Evolutionary conservation across 2,888 invertebrate species (phyloP).

Genomic region (Cynaeus angustus): DNA sequence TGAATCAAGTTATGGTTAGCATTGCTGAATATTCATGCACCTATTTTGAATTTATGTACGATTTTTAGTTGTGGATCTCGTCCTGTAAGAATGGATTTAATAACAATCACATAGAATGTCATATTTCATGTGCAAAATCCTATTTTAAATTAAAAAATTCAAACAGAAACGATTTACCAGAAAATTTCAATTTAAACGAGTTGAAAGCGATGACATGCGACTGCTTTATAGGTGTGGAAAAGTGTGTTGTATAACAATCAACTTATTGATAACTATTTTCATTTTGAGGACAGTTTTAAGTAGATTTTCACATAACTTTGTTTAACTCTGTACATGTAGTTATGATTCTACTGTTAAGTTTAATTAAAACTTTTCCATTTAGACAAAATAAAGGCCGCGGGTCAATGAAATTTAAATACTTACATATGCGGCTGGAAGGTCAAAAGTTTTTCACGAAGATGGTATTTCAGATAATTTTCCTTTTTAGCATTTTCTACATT

Average conservation of each 20-base stretch:
- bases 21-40: background rate
- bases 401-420: constrained; percentile 22
- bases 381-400: background rate
- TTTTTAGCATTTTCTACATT: constrained; percentile 8
- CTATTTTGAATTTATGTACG: constrained; percentile 2
- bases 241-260: too few relatives aligned
- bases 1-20: background rate
- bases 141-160: background rate
- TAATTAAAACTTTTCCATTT: too few relatives aligned
- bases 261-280: too few relatives aligned
- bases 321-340: too few relatives aligned
- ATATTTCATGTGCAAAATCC: background rate
- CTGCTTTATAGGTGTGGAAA: too few relatives aligned
- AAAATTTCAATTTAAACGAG: too few relatives aligned
- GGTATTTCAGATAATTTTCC: constrained; percentile 23
- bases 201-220: too few relatives aligned
- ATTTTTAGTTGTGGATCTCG: background rate
- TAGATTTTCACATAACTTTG: too few relatives aligned
- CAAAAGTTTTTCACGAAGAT: constrained; percentile 18
- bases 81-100: background rate
- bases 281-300: too few relatives aligned
- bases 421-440: constrained; percentile 20
- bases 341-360: too few relatives aligned
- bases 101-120: background rate
- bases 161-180: too few relatives aligned